Evolutionary conservation across 2,888 invertebrate genomes (phyloP), one percentile per base, ranked within the genome.

Genomic region (Kryphioiulus occultus): DNA sequence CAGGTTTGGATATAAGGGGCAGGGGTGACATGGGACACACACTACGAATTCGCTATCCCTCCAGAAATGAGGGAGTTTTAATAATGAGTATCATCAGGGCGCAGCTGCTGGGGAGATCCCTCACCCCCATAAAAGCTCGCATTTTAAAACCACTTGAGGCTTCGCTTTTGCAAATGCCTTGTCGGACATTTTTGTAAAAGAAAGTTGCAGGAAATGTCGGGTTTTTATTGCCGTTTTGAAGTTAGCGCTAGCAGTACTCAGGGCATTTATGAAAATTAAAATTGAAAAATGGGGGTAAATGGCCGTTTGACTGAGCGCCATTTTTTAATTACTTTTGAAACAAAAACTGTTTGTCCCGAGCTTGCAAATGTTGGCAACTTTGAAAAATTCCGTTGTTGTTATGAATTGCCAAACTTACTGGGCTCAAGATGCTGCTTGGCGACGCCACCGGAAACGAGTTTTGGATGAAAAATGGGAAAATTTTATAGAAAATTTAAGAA

Each of bases 81-180:
- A 68, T 68, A 68, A 68, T 68, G 68, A 68, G 68, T 26, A 68
- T 68, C 68, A 68, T 68, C 68, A 68, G 68, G 68, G 68, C 68
- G 68, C 68, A 68, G 68, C 68, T 68, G 68, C 68, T 68, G 26
- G 68, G 68, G 68, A 68, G 68, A 68, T 68, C 68, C 68, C 68
- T 68, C 68, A 68, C 68, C 68, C 68, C 68, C 68, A 68, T 68
- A 68, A 68, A 68, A 68, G 68, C 68, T 26, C 68, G 68, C 68
- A 68, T 68, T 68, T 68, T 68, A 68, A 68, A 68, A 68, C 68
- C 68, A 68, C 68, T 68, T 68, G 68, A 68, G 68, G 68, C 68
- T 68, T 68, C 26, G 68, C 26, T 26, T 68, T 68, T 68, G 9
- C 68, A 68, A 68, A 68, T 68, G 68, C 68, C 68, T 68, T 68